Evolutionary conservation across 2,888 invertebrate species (phyloP).

Genomic region (Drosophila antonietae): DNA sequence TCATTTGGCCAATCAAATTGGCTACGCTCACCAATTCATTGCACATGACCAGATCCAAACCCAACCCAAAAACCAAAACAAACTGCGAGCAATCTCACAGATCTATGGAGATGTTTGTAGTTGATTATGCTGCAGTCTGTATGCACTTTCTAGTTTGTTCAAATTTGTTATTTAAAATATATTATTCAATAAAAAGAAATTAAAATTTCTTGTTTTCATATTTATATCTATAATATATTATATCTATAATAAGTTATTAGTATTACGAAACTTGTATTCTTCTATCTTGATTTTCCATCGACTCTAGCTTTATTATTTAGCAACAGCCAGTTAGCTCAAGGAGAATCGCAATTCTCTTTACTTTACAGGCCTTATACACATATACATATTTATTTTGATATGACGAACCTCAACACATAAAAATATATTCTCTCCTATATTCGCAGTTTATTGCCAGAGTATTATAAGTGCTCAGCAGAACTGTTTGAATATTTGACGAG

Average conservation of each 20-base stretch:
- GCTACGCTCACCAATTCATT: conserved; percentile 35
- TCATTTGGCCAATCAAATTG: conserved; percentile 51
- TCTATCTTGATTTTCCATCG: too few relatives aligned
- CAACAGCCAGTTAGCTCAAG: neutral
- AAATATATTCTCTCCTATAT: neutral
- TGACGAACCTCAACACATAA: neutral
- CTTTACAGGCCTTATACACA: too few relatives aligned
- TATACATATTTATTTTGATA: neutral
- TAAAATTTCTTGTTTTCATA: too few relatives aligned
- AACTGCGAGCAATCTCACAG: conserved; percentile 24
- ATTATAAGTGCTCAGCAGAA: conserved; percentile 25
- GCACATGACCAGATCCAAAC: conserved; percentile 43
- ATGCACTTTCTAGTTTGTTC: conserved; percentile 21
- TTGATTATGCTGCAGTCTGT: neutral
- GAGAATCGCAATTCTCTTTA: neutral
- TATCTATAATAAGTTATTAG: neutral
- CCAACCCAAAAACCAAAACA: conserved; percentile 31
- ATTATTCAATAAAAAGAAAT: too few relatives aligned
- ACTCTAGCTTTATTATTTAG: too few relatives aligned
- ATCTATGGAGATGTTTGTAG: conserved; percentile 14
- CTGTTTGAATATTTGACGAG: conserved; percentile 35
- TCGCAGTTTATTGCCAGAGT: conserved; percentile 14
- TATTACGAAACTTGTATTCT: neutral
- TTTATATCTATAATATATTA: neutral
- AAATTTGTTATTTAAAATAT: neutral